Evolutionary conservation across 2,888 invertebrate species (phyloP), one percentile per base, ranked within the genome.

Genomic region (Smittia aterrima): DNA sequence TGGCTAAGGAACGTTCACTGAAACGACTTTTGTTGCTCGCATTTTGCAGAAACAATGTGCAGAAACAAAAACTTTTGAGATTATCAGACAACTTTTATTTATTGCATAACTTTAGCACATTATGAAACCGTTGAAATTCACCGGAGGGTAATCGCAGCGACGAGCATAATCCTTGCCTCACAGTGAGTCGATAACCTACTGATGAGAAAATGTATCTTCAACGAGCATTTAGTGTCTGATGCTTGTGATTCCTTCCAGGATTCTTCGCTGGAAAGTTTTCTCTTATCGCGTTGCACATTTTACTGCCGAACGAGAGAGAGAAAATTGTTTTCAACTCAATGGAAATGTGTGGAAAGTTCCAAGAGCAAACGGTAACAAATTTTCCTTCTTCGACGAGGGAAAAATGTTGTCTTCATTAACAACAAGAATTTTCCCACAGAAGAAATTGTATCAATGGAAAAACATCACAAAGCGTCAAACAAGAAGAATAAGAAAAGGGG

Each of bases 151-250:
- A 3, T 3, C 4, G 9, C 4, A 32, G 32, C 32, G 32, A 32
- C 32, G 32, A 32, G 9, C 54, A 54, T 32, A 18, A 54, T 25
- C 16, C 54, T 53, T 70, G 32, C 27, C 32, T 25, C 9, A 18
- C n/a, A 9, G 18, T 24, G 70, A 54, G 54, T 70, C 53, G 67
- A 70, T 24, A 70, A 70, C 41, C 70, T 41, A 70, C 70, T 70
- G 54, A 70, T 41, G 70, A 54, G 70, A 70, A 70, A 22, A 67
- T 70, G 53, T 70, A 70, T 70, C 70, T 54, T 70, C 53, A 70
- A 25, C 27, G 70, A 53, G 54, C 27, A 54, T 70, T 54, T 54
- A 41, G 27, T 54, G 32, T 53, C 70, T 70, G 53, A 27, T 53
- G 16, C n/a, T 53, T 16, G 27, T 53, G 41, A n/a, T 25, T 27